Evolutionary conservation across 1,140 invertebrate species (phyloP).

Genomic region (Manduca sexta): DNA sequence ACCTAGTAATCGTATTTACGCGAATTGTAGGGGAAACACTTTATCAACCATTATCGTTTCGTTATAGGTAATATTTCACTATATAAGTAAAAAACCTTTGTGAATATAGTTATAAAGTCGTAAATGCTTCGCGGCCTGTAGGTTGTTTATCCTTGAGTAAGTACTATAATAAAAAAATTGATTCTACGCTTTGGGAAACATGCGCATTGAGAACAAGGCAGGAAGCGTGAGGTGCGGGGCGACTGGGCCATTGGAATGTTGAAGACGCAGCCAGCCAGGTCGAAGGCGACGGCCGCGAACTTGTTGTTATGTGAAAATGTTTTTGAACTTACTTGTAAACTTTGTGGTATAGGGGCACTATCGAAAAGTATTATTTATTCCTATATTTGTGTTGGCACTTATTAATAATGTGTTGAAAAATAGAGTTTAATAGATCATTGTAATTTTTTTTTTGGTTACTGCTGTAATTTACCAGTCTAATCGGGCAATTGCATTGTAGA

Average conservation of each 20-base stretch:
- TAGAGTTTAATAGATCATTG: no score
- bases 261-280: constrained; percentile 58
- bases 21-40: no score
- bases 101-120: no score
- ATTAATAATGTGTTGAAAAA: no score
- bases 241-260: constrained; percentile 58
- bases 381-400: background rate
- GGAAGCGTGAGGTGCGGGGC: constrained; percentile 21
- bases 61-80: no score
- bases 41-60: no score
- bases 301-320: constrained; percentile 66
- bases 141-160: background rate
- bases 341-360: background rate
- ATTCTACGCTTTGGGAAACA: constrained; percentile 52
- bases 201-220: constrained; percentile 57
- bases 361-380: background rate
- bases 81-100: no score
- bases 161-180: constrained; percentile 35
- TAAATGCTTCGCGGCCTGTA: no score
- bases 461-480: no score
- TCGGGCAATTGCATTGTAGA: no score
- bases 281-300: constrained; percentile 43
- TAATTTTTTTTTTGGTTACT: no score
- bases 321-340: constrained; percentile 30
- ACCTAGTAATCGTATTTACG: no score